These are phyloP conservation scores for Arvicanthis niloticus DNA, from an alignment of 2,113 vertebrate species.

Conservation along the genomic window DNA sequence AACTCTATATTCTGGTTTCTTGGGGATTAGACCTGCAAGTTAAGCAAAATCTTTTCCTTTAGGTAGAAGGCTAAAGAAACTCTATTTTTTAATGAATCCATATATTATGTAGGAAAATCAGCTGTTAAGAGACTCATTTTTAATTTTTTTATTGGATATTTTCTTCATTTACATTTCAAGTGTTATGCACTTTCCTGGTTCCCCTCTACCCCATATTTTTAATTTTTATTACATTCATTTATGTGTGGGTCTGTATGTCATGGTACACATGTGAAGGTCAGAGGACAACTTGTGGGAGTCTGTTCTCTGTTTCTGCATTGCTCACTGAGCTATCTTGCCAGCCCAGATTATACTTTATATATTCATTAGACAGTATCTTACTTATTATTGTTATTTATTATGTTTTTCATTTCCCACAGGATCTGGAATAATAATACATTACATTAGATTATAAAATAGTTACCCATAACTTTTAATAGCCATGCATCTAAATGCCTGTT, in stretches of 20 bases:
- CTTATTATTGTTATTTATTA: neutral
- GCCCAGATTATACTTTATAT: neutral
- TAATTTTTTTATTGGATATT: too few species aligned
- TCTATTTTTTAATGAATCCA: neutral
- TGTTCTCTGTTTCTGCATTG: neutral
- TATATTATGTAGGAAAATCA: neutral
- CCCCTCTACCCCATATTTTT: neutral
- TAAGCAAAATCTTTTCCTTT: constrained; percentile 8
- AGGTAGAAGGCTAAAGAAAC: neutral
- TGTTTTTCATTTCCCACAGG: neutral
- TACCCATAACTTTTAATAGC: neutral
- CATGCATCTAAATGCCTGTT: constrained; percentile 26
- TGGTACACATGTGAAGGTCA: neutral
- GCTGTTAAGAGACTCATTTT: neutral
- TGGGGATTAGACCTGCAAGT: neutral
- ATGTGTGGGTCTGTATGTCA: neutral
- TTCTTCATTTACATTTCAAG: too few species aligned
- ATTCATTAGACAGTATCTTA: neutral
- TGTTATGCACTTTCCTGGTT: too few species aligned
- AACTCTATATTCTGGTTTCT: neutral
- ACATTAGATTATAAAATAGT: neutral
- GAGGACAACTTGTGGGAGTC: neutral
- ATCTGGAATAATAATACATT: neutral
- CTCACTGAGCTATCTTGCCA: neutral
- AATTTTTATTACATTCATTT: neutral